Conservation (phyloP, 2,797 vertebrate genomes). For the Prionace glauca region DNA sequence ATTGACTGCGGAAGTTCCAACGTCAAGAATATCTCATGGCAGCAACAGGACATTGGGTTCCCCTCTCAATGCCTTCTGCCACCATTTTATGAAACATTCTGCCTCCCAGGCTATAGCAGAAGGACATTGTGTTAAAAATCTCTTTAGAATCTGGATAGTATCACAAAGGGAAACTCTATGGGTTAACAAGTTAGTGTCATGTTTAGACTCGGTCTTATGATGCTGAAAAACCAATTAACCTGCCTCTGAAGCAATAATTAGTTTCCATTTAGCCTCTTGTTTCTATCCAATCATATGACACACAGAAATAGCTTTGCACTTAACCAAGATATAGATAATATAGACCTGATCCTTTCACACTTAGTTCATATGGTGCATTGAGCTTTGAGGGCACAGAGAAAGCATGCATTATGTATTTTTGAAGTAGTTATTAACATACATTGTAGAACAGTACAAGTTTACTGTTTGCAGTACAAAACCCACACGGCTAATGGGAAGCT, state of each 20-base stretch:
- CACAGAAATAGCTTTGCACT: background rate
- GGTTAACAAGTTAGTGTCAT: background rate
- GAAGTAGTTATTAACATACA: background rate
- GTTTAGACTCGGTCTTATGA: background rate
- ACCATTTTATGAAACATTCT: background rate
- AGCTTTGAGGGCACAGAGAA: background rate
- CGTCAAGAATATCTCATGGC: background rate
- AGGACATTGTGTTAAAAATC: background rate
- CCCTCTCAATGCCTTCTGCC: background rate
- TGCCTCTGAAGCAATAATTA: background rate
- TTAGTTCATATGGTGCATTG: background rate
- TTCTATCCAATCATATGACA: background rate
- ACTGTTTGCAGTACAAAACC: background rate
- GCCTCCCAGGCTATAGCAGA: background rate
- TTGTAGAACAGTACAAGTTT: background rate
- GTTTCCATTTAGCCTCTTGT: background rate
- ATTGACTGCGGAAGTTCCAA: background rate
- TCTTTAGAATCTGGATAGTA: background rate
- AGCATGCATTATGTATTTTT: background rate
- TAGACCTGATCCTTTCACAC: background rate
- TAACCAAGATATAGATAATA: background rate
- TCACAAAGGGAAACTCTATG: background rate
- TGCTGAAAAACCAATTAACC: background rate
- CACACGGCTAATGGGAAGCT: background rate
- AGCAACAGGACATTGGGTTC: background rate